Evolutionary conservation across 2,888 invertebrate genomes (phyloP), one percentile per base, ranked within the genome.

Genomic region (Gymnocheta viridis): DNA sequence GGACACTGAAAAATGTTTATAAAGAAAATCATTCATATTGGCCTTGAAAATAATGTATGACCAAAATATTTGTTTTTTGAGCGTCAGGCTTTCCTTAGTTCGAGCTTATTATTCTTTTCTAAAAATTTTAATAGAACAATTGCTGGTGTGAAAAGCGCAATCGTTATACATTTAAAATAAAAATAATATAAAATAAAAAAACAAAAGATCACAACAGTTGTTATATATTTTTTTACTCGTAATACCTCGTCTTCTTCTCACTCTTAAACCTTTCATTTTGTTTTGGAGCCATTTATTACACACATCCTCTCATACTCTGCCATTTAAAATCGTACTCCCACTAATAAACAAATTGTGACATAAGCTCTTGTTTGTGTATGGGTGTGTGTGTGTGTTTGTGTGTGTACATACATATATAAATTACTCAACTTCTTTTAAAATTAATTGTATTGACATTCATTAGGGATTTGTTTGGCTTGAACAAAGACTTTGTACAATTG

Each of bases 401-500:
- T 60, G 9, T 35, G 3, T 6, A 9, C 7, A 2, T 44, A 17
- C 12, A 24, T 44, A 62, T 19, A 64, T 49, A 76, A 70, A 76
- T 72, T 79, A 79, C 70, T 77, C 69, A 73, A 80, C 72, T 54
- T 77, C 70, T 80, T 76, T 72, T 77, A 62, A 76, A 81, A 84
- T 81, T 84, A 84, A 84, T 84, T 84, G 41, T 73, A 84, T 84
- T 81, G 83, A 84, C 83, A 81, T 84, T 72, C 80, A 77, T 77
- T 69, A 79, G 82, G 82, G 82, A 82, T 67, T 79, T 74, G 14
- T 51, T 41, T 62, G 66, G 29, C 80, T 73, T 73, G 41, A 49
- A n/a, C 38, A 47, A 27, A 74, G 47, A 81, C 51, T 74, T 69
- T 54, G 19, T 60, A 76, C 74, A 81, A 74, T 74, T 81, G 67